Percentiles rank a stretch among this genome's conserved stretches.
These are phyloP conservation scores for Noctua fimbriata DNA, from an alignment of 2,888 invertebrate genomes.

Conservation along the genomic window DNA sequence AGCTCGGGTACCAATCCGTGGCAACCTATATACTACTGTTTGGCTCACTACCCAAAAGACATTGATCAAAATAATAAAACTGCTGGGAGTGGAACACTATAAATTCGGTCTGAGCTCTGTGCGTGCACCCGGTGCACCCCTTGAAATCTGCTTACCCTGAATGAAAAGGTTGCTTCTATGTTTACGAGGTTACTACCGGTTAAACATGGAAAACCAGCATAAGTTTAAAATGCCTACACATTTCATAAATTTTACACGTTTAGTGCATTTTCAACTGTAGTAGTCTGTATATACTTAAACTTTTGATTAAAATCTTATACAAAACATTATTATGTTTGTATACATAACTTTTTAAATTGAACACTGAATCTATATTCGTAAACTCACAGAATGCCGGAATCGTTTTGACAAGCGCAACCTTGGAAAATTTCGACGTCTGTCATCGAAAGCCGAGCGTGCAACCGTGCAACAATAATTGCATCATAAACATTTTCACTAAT, in stretches of 20 bases:
- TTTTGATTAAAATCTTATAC: background rate
- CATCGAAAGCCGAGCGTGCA: conserved; percentile 44
- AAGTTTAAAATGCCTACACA: background rate
- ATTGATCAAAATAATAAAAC: background rate
- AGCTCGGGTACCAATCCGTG: background rate
- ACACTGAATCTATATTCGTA: conserved; percentile 24
- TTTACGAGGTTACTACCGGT: conserved; percentile 6
- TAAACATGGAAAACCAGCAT: background rate
- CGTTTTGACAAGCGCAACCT: conserved; percentile 44
- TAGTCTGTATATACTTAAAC: background rate
- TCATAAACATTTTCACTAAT: conserved; percentile 25
- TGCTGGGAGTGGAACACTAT: background rate
- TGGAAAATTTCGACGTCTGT: conserved; percentile 48
- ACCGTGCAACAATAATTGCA: conserved; percentile 28
- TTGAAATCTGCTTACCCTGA: conserved; percentile 15
- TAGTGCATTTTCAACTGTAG: background rate
- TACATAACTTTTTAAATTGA: background rate
- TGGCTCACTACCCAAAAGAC: background rate
- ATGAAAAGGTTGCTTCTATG: background rate
- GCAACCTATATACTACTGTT: background rate
- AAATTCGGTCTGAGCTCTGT: background rate
- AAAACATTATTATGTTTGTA: background rate
- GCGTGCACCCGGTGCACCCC: no score
- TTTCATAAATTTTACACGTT: background rate
- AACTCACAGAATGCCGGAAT: conserved; percentile 23